Base-by-base conservation (phyloP, 2,113 vertebrate genomes). In the Nycticebus coucang region DNA sequence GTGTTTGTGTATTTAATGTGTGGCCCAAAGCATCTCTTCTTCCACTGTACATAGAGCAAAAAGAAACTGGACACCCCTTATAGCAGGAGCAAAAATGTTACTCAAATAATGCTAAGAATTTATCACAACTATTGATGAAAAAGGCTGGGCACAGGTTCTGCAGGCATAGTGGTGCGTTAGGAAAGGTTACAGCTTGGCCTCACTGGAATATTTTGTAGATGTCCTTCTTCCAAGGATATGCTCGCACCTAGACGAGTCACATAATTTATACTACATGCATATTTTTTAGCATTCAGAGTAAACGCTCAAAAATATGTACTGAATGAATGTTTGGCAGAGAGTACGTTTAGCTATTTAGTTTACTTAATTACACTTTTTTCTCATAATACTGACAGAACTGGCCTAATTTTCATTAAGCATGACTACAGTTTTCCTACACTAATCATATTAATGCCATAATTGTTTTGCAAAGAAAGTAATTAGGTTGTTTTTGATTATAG, bases 381-480 rank as follows among this genome's bases (percentile, higher is more conserved):
- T 96, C 79, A 24, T 88, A 93, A 88, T 68, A 78, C 78, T 96
- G 86, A 91, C 77, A 92, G 74, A 96, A 83, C 9, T 50, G 26
- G 22, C 28, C 89, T 95, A 79, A 95, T 88, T 96, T 94, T 89
- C 74, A 91, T 95, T 86, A 95, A 89, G 62, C 55, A 69, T 93
- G 72, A 88, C 53, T 95, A n/a, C 45, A 24, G 12, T 92, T 96
- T 95, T 81, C 21, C 62, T 96, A 89, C 30, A 91, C 82, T 94
- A 89, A 93, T 96, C 37, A 86, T 68, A 96, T 93, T 96, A 96
- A 86, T 94, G 55, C 37, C n/a, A 86, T 62, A 74, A 50, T 95
- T 96, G 78, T 89, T 96, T 91, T 82, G 71, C 78, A 57, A 75
- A 91, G 30, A 81, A 94, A 88, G 55, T 92, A 90, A 96, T 96